Conservation (phyloP, 2,797 vertebrate species). For the Microchirus variegatus region DNA sequence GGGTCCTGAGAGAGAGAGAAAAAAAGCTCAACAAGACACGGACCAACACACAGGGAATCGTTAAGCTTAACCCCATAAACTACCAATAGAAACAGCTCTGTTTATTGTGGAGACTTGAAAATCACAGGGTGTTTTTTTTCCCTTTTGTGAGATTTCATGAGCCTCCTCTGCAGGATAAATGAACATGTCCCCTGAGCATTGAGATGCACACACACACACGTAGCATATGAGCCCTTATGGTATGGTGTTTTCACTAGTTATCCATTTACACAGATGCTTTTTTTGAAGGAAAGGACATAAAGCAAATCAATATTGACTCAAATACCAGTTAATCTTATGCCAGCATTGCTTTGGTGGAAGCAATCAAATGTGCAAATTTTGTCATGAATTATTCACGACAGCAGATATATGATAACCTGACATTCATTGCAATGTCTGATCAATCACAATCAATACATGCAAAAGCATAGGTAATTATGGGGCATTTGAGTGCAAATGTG, state of each 20-base stretch:
- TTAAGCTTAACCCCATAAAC: slow-evolving; percentile 39
- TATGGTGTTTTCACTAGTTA: slow-evolving; percentile 31
- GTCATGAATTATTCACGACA: slow-evolving; percentile 56
- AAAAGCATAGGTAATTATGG: slow-evolving; percentile 9
- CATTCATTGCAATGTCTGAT: slow-evolving; percentile 54
- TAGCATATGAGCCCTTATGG: slow-evolving; percentile 19
- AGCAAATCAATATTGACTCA: slow-evolving; percentile 53
- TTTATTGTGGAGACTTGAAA: slow-evolving; percentile 25
- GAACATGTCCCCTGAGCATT: slow-evolving; percentile 24
- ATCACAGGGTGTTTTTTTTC: not conserved
- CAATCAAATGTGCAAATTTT: slow-evolving; percentile 57
- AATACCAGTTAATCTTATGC: slow-evolving; percentile 46
- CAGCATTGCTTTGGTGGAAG: slow-evolving; percentile 39
- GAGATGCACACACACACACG: not conserved
- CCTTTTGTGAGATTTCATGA: slow-evolving; percentile 37
- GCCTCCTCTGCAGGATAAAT: slow-evolving; percentile 40
- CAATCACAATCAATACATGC: slow-evolving; percentile 34
- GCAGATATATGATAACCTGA: slow-evolving; percentile 30
- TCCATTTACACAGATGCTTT: slow-evolving; percentile 32
- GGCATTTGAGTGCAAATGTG: slow-evolving; percentile 34
- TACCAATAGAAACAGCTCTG: slow-evolving; percentile 32
- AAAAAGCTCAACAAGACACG: slow-evolving; percentile 44
- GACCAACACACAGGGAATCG: slow-evolving; percentile 45
- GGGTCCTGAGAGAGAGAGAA: slow-evolving; percentile 30
- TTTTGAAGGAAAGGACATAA: slow-evolving; percentile 32